Percentiles rank a stretch among this genome's conserved stretches.
phyloP scores from a whole-genome alignment of 1,140 invertebrate genomes.

The Hyposmocoma kahamanoa region DNA sequence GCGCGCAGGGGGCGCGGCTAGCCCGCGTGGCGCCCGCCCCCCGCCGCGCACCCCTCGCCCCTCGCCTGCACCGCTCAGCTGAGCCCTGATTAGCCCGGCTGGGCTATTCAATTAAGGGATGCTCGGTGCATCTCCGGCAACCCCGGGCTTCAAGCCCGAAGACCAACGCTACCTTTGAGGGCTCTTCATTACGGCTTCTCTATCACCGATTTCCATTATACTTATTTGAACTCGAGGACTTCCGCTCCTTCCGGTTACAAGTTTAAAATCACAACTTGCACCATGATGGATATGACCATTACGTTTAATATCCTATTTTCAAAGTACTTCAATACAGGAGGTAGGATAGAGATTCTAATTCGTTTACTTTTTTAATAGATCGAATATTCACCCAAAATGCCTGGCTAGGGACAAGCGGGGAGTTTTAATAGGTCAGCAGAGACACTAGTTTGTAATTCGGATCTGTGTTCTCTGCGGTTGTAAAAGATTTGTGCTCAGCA shows the following conservation, averaged over 20 bases:
- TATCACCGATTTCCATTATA: constrained; percentile 45
- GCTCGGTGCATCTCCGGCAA: constrained; percentile 57
- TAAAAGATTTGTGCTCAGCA: no score
- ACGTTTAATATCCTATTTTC: no score
- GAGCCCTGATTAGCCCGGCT: constrained; percentile 67
- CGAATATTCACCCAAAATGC: no score
- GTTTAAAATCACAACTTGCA: no score
- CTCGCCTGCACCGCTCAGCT: constrained; percentile 54
- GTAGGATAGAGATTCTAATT: no score
- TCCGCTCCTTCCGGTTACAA: background rate
- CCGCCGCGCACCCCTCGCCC: constrained; percentile 14
- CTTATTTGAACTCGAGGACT: constrained; percentile 32
- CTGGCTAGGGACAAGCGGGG: no score
- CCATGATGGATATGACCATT: no score
- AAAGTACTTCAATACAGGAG: no score
- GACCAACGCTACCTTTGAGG: constrained; percentile 37
- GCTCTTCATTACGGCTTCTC: constrained; percentile 53
- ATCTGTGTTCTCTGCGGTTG: no score
- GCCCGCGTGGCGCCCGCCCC: constrained; percentile 57
- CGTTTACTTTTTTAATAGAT: no score
- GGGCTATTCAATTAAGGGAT: constrained; percentile 67
- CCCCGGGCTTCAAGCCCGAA: constrained; percentile 26
- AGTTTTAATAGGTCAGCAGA: no score
- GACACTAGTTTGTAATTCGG: no score
- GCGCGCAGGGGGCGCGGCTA: constrained; percentile 66